Evolutionary conservation across 2,888 invertebrate species (phyloP), one percentile per base, ranked within the genome.

Genomic region (Lithophane ornitopus): DNA sequence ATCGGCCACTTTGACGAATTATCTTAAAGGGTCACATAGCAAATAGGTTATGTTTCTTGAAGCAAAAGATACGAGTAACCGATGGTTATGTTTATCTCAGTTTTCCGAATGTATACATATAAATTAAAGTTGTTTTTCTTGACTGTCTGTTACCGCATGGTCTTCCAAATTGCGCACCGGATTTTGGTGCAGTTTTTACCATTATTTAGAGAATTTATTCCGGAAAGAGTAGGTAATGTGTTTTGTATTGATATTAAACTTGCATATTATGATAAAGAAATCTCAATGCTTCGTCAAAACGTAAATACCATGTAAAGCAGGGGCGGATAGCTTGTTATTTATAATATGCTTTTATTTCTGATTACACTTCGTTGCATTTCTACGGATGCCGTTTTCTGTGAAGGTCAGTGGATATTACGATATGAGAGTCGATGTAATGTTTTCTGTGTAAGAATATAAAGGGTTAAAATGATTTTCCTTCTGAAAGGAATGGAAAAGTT

Each of bases 1-100:
- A 39, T 59, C 77, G 80, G 72, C 58, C 63, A 61, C 73, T 83
- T 86, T 84, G 77, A 84, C 76, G 75, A 74, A 80, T 76, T 66
- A 76, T 80, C 74, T 74, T 63, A 63, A 65, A 76, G 75, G 78
- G 74, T 85, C 75, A 80, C 19, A 59, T 28, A 68, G 34, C 72
- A 78, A 82, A 78, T 76, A 81, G 49, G 59, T 56, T 71, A 58
- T 80, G 66, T 76, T 68, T 73, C 44, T 73, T 66, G 26, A 70
- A 78, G 74, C 70, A 28, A 61, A 80, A 76, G 75, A 85, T 74
- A 70, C 34, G 46, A 68, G n/a, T 49, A 76, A 68, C 44, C 16
- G n/a, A 74, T 76, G 75, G 49, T 70, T 34, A 41, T 56, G 28
- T 26, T 72, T 78, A 82, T 82, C 69, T 74, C 7, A n/a, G n/a